A percentile compares a stretch with the other conserved stretches of the same genome.
phyloP scores from a whole-genome alignment of 2,797 vertebrate species.

The Acrocephalus scirpaceus region DNA sequence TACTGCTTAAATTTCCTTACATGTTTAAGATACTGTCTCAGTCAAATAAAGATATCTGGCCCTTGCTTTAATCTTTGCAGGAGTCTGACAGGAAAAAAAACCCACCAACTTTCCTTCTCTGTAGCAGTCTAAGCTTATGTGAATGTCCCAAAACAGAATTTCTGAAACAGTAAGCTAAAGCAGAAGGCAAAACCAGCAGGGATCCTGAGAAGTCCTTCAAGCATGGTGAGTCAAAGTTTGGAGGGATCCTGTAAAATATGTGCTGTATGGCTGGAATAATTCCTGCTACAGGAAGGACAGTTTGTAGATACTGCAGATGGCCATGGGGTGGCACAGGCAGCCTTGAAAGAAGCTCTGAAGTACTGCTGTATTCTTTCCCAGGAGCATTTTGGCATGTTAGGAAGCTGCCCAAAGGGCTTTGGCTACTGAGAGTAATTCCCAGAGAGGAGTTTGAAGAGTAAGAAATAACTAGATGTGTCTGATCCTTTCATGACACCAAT shows the following conservation, averaged over 20 bases:
- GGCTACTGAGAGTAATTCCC: neutral
- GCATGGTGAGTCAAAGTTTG: constrained; percentile 8
- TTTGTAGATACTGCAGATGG: neutral
- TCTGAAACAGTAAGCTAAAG: constrained; percentile 51
- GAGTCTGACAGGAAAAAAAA: constrained; percentile 53
- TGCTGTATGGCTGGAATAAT: neutral
- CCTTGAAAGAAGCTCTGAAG: neutral
- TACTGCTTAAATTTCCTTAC: neutral
- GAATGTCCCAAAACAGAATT: constrained; percentile 79
- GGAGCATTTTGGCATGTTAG: neutral
- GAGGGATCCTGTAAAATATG: neutral
- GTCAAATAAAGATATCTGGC: neutral
- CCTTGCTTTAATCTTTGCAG: constrained; percentile 64
- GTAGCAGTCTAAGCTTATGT: constrained; percentile 80
- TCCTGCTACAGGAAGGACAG: neutral
- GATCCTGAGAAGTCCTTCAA: constrained; percentile 64
- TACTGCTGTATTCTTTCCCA: neutral
- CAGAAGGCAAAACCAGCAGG: constrained; percentile 14
- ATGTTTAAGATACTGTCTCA: neutral
- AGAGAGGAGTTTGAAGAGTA: neutral
- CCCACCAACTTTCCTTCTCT: constrained; percentile 76
- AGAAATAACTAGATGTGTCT: neutral
- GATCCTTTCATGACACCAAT: neutral
- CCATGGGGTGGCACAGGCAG: constrained; percentile 13
- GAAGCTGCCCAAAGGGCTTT: neutral